Evolutionary conservation across 2,888 invertebrate genomes (phyloP).

Genomic region (Drosophila borborema): DNA sequence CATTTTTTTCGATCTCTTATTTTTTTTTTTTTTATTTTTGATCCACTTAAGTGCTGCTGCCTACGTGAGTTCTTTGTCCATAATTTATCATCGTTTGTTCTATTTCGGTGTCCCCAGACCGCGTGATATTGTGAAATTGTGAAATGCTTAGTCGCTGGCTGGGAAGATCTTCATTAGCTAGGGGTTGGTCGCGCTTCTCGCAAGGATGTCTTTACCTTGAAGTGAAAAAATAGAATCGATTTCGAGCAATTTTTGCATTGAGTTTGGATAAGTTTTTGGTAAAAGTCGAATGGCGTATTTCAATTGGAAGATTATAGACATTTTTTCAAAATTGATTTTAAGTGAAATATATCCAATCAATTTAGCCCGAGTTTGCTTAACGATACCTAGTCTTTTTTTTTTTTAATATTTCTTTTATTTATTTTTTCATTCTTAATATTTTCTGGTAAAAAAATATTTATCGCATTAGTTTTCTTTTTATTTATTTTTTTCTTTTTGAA

Average conservation of each 20-base stretch:
- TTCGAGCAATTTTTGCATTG: neutral
- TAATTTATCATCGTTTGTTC: slow-evolving; percentile 42
- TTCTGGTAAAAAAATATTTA: too few species aligned
- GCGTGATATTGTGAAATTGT: slow-evolving; percentile 59
- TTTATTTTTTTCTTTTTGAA: neutral
- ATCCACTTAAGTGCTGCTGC: slow-evolving; percentile 18
- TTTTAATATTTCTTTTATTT: too few species aligned
- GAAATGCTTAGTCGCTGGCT: slow-evolving; percentile 38
- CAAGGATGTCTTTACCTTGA: slow-evolving; percentile 5
- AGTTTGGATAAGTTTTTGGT: neutral
- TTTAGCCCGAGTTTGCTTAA: too few species aligned
- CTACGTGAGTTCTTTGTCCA: slow-evolving; percentile 33
- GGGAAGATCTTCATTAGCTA: slow-evolving; percentile 25
- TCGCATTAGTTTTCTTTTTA: too few species aligned
- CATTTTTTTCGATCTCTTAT: slow-evolving; percentile 2
- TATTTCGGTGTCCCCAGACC: slow-evolving; percentile 42
- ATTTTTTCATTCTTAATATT: too few species aligned
- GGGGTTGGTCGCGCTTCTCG: slow-evolving; percentile 1
- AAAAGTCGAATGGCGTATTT: too few species aligned
- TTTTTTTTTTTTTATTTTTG: slow-evolving; percentile 3
- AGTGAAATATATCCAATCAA: neutral
- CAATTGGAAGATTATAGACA: neutral
- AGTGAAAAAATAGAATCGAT: neutral
- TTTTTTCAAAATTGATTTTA: neutral
- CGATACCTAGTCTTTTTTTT: too few species aligned